phyloP scores from a whole-genome alignment of 2,113 vertebrate genomes.

The Manacus vitellinus region DNA sequence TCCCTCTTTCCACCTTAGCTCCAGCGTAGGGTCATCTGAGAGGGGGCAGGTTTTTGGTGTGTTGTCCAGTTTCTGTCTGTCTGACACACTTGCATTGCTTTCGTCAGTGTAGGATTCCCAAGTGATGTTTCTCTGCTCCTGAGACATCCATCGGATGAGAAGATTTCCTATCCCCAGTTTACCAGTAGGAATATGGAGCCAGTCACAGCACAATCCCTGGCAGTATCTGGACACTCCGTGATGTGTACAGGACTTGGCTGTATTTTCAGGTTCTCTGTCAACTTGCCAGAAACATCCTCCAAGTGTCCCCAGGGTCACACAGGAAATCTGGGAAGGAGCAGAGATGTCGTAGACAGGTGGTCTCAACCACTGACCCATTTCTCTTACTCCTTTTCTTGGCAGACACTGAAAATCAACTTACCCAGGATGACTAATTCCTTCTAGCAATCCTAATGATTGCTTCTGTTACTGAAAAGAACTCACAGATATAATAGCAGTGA shows the following conservation, averaged over 20 bases:
- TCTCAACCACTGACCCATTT: background rate
- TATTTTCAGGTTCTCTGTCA: background rate
- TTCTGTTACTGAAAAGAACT: background rate
- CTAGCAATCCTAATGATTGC: background rate
- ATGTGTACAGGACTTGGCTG: background rate
- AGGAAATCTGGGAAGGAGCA: background rate
- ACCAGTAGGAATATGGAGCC: background rate
- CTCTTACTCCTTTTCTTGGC: background rate
- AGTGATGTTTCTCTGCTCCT: background rate
- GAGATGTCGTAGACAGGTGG: background rate
- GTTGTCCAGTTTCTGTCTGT: background rate
- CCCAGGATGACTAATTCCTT: background rate
- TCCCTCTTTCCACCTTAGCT: background rate
- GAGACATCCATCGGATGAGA: background rate
- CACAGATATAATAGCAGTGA: background rate
- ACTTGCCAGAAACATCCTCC: background rate
- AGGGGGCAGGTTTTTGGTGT: background rate
- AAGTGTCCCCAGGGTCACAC: background rate
- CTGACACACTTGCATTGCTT: background rate
- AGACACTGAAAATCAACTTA: background rate
- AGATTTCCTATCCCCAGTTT: background rate
- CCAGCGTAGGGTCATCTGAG: fast-evolving
- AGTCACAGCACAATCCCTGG: background rate
- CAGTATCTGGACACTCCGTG: background rate
- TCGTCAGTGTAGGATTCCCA: background rate